These are phyloP conservation scores for Elegia similella DNA, from an alignment of 2,888 invertebrate species.

Conservation along the genomic window DNA sequence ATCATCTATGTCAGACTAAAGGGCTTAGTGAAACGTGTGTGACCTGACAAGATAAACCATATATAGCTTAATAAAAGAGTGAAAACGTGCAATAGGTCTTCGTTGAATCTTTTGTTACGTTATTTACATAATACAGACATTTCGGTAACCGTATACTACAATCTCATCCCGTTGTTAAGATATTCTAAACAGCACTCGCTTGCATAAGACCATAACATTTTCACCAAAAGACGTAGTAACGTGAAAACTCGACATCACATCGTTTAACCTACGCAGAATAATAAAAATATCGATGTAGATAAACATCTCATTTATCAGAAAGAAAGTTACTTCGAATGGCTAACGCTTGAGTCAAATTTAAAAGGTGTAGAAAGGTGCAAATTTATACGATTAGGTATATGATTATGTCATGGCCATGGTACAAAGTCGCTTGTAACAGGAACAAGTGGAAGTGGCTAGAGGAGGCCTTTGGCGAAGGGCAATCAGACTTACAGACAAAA, in stretches of 20 bases:
- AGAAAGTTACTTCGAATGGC: no score
- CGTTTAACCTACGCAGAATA: constrained; percentile 26
- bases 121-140: neutral
- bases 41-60: no score
- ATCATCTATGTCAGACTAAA: no score
- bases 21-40: no score
- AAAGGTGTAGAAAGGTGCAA: no score
- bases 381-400: no score
- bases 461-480: no score
- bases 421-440: no score
- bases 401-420: no score
- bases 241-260: constrained; percentile 11
- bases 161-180: neutral
- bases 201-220: constrained; percentile 15
- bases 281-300: constrained; percentile 27
- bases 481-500: no score
- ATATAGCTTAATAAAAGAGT: neutral
- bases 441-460: no score
- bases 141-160: neutral
- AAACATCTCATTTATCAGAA: constrained; percentile 27
- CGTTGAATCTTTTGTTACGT: neutral
- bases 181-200: constrained; percentile 1
- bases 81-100: neutral
- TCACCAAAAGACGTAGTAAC: constrained; percentile 1
- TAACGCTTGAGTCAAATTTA: no score